Evolutionary conservation across 2,113 vertebrate species (phyloP).

Genomic region (Protobothrops mucrosquamatus): DNA sequence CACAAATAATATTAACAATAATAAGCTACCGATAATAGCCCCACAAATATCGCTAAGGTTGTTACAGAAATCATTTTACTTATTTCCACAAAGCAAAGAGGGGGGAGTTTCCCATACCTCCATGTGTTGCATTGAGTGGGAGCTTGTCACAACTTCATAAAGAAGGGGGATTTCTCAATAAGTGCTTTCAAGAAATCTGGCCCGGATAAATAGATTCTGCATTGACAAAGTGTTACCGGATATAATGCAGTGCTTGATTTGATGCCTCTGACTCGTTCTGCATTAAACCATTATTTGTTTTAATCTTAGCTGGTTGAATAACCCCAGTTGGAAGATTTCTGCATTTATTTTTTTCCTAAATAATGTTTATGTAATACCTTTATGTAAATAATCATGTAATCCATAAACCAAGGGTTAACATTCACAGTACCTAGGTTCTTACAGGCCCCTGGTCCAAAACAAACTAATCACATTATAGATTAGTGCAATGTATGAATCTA

Average conservation of each 20-base stretch:
- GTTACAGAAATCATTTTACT: background rate
- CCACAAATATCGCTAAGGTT: background rate
- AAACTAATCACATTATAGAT: background rate
- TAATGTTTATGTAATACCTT: background rate
- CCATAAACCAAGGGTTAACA: background rate
- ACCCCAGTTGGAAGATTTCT: background rate
- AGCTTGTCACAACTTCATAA: background rate
- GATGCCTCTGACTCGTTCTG: background rate
- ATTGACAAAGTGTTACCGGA: background rate
- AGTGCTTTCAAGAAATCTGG: background rate
- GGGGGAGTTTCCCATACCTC: background rate
- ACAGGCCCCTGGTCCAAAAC: background rate
- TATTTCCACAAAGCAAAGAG: background rate
- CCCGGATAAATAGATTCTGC: background rate
- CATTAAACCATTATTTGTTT: background rate
- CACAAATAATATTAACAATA: background rate
- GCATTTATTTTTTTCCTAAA: background rate
- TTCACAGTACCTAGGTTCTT: background rate
- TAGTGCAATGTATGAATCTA: background rate
- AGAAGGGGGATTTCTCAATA: background rate
- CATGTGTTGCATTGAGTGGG: background rate
- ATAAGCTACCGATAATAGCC: background rate
- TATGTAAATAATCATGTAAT: background rate
- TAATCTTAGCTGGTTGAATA: background rate
- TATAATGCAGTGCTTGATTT: background rate